These are phyloP conservation scores for Poeciliopsis gracilis DNA, from an alignment of 2,797 vertebrate genomes.

Conservation along the genomic window DNA sequence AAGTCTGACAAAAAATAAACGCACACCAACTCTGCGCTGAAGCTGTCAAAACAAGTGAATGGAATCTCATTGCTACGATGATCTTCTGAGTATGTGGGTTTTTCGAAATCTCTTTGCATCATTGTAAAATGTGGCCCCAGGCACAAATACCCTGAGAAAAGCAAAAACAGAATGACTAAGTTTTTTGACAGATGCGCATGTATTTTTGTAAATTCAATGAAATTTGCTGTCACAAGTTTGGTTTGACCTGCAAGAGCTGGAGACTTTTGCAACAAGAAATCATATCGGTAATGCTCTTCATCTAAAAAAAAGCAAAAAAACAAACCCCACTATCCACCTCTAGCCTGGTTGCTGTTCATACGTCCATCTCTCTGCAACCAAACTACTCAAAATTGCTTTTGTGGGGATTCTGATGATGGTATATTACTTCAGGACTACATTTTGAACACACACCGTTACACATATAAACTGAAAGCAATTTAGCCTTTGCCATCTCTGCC, in stretches of 20 bases:
- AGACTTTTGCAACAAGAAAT: neutral
- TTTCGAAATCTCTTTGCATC: neutral
- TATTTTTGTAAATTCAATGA: neutral
- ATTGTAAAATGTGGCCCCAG: neutral
- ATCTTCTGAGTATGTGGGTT: neutral
- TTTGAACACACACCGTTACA: neutral
- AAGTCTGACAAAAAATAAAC: too few species aligned
- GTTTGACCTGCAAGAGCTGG: neutral
- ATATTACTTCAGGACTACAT: neutral
- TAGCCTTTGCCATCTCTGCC: slow-evolving; percentile 10
- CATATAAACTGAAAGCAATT: slow-evolving; percentile 3
- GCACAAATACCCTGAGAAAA: neutral
- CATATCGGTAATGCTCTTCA: neutral
- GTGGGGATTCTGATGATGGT: neutral
- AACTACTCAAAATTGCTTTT: slow-evolving; percentile 2
- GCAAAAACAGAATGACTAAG: neutral
- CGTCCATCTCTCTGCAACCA: neutral
- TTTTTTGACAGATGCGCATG: neutral
- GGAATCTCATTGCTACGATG: neutral
- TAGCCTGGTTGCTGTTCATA: neutral
- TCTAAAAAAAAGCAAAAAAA: neutral
- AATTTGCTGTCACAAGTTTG: neutral
- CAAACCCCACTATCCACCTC: neutral
- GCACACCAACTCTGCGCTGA: neutral
- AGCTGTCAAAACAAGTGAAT: neutral